Base-by-base conservation (phyloP, 2,888 invertebrate genomes). In the Amphipyra berbera region DNA sequence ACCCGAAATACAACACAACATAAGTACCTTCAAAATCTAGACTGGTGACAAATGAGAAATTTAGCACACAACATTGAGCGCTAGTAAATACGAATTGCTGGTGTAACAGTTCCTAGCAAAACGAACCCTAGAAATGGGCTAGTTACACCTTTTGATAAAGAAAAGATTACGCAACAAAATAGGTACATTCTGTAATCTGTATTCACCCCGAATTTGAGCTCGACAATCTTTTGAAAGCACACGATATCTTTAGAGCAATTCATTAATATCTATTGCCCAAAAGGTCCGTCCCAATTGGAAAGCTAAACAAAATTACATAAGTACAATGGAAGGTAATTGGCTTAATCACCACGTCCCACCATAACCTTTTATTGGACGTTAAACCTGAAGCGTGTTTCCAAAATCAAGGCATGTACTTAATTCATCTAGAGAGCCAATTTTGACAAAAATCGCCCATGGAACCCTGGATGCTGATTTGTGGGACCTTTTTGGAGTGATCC, bases 351-450 rank as follows among this genome's bases (percentile, higher is more conserved):
- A 79, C 62, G 76, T 81, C 82, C 79, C 71, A 61, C 81, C 74
- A 83, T 90, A 84, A 86, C 80, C 68, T 86, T 90, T 90, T 89
- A 91, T 90, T 81, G 86, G 48, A 80, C 84, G 77, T 87, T 67
- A 82, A 87, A 84, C 73, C 82, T 81, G 75, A 78, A 74, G 68
- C 87, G 86, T 87, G 87, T 86, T 88, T 80, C 78, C 84, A 82
- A 82, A 89, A 87, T 85, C 80, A 81, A 82, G 80, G 80, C 77
- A 69, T 80, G 77, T 74, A 76, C 59, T 67, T 59, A 67, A 72
- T 69, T 56, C 57, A 64, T 68, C 46, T 46, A 45, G 55, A 44
- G 54, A 48, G 48, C 62, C 61, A 71, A 77, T 73, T 77, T 75
- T 60, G 67, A 42, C 61, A 77, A 80, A 79, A 73, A 69, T 68